Percentiles rank a stretch among this genome's conserved stretches.
Conservation (phyloP, 2,797 vertebrate species). For the Malurus leucopterus region DNA sequence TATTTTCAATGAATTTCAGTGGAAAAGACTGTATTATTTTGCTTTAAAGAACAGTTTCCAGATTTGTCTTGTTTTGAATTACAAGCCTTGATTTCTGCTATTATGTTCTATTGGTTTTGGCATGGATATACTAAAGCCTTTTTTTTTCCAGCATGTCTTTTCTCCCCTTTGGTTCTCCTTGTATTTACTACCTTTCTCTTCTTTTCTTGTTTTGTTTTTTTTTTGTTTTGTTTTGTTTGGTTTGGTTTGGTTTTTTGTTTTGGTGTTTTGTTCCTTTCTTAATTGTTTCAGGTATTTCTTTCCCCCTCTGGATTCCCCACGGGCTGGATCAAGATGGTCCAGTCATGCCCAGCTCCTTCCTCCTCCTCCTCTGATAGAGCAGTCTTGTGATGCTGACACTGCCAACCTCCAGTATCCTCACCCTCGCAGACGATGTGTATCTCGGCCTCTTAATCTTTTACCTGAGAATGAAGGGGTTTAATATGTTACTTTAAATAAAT, state of each 20-base stretch:
- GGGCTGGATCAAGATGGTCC: constrained; percentile 85
- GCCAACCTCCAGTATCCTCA: constrained; percentile 76
- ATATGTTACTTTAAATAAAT: constrained; percentile 30
- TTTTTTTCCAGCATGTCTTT: constrained; percentile 74
- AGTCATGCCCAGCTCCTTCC: constrained; percentile 90
- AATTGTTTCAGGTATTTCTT: constrained; percentile 93
- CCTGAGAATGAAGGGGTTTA: constrained; percentile 79
- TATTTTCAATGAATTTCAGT: constrained; percentile 12
- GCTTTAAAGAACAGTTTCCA: constrained; percentile 48
- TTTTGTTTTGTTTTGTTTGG: background rate
- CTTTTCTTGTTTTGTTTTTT: constrained; percentile 62
- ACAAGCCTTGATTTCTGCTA: constrained; percentile 67
- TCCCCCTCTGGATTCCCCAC: constrained; percentile 89
- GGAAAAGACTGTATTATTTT: constrained; percentile 50
- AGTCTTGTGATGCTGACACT: constrained; percentile 84
- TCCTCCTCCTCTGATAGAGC: constrained; percentile 87
- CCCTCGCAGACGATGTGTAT: constrained; percentile 75
- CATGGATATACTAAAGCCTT: constrained; percentile 72
- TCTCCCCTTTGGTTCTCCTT: constrained; percentile 76
- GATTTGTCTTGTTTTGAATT: constrained; percentile 66
- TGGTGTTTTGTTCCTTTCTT: constrained; percentile 75
- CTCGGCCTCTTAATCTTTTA: constrained; percentile 77
- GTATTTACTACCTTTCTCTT: constrained; percentile 77
- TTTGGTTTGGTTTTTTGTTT: constrained; percentile 55
- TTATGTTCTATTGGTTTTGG: constrained; percentile 72